These are phyloP conservation scores for Enteromius afrohamiltoni DNA, from an alignment of 2,797 vertebrate species.

Conservation along the genomic window DNA sequence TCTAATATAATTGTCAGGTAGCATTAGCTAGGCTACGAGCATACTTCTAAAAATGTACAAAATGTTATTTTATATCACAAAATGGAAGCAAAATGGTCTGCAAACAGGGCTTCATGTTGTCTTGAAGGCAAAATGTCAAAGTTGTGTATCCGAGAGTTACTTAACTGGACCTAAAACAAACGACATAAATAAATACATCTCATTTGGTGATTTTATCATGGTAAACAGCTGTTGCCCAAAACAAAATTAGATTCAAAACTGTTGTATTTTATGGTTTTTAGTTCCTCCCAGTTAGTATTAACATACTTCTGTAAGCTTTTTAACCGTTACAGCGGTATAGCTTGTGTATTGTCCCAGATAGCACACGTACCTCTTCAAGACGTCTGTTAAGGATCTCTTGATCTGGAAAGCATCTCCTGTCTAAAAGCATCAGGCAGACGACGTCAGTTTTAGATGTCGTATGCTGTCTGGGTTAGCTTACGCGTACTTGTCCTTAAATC, in stretches of 20 bases:
- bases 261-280: neutral
- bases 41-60: neutral
- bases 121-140: neutral
- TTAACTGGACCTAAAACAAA: neutral
- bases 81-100: too few species aligned
- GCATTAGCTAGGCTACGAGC: neutral
- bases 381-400: too few species aligned
- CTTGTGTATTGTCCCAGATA: neutral
- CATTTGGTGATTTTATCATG: neutral
- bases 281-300: neutral
- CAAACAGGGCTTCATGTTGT: too few species aligned
- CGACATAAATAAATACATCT: too few species aligned
- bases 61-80: neutral
- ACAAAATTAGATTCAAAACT: neutral
- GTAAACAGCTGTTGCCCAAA: too few species aligned
- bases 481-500: too few species aligned
- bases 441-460: too few species aligned
- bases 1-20: neutral
- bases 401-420: too few species aligned
- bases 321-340: neutral
- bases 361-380: too few species aligned
- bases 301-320: neutral
- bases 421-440: too few species aligned
- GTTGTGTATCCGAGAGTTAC: neutral
- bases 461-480: too few species aligned